phyloP scores from a whole-genome alignment of 2,888 invertebrate genomes.

The Thera britannica region DNA sequence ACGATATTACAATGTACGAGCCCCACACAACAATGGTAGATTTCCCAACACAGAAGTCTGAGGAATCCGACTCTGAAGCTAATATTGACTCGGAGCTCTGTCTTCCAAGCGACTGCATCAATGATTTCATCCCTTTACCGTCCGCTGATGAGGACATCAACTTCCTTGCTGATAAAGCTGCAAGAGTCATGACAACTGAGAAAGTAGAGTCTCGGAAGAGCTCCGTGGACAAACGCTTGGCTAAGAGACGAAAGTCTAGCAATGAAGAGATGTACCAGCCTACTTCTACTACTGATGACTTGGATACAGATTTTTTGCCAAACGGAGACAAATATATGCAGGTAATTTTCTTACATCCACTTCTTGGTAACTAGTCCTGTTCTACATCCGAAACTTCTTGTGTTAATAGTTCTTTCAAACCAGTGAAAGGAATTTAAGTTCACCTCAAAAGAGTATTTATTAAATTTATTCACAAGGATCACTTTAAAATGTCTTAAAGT shows the following conservation, averaged over 20 bases:
- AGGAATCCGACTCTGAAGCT: conserved; percentile 76
- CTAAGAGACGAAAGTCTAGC: conserved; percentile 71
- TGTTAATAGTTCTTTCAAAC: too few relatives aligned
- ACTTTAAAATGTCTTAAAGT: too few relatives aligned
- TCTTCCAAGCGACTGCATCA: conserved; percentile 76
- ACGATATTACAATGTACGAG: conserved; percentile 80
- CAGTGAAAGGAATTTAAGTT: too few relatives aligned
- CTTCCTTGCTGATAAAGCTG: conserved; percentile 74
- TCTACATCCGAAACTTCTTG: too few relatives aligned
- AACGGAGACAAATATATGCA: conserved; percentile 76
- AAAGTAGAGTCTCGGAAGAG: conserved; percentile 45
- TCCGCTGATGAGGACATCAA: conserved; percentile 75
- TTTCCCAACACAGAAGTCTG: conserved; percentile 66
- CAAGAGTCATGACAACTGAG: conserved; percentile 76
- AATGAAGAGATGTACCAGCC: conserved; percentile 81
- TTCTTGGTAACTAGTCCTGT: too few relatives aligned
- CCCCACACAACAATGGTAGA: conserved; percentile 77
- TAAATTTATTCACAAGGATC: too few relatives aligned
- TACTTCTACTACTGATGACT: conserved; percentile 76
- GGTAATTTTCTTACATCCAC: conserved; percentile 49
- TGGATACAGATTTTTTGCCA: conserved; percentile 69
- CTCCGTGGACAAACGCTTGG: conserved; percentile 63
- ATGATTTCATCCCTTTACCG: conserved; percentile 76
- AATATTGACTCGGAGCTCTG: conserved; percentile 76
- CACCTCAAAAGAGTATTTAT: too few relatives aligned